Base-by-base conservation (phyloP, 2,113 vertebrate species). In the Aix galericulata region DNA sequence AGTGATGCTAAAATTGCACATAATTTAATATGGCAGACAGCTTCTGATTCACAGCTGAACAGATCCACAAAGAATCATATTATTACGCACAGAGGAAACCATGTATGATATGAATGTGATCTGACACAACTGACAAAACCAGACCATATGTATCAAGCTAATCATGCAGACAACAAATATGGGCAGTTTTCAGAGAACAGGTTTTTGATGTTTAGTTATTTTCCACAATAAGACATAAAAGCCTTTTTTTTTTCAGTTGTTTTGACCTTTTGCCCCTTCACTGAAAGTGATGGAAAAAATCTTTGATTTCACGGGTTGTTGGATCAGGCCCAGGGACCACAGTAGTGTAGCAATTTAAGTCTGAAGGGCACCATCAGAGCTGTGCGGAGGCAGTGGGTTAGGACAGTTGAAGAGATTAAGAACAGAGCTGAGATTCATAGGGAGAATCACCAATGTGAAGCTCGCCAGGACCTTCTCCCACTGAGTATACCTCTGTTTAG, bases 71-170 rank as follows among this genome's bases (percentile, higher is more conserved):
- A 83, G 82, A 86, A 75, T 88, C 88, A 8, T 60, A 48, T 64
- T 80, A 60, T 53, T 71, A 52, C 64, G 56, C 76, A 59, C 84
- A 83, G 68, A 89, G 82, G 82, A 91, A 90, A 46, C 48, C 36
- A 27, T 17, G 13, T 56, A 42, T 95, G 93, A 95, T 89, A 74
- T 66, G 87, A 96, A 94, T 88, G 52, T 1, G 42, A 93, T 72
- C 82, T 95, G 93, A 97, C 91, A 97, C 82, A 90, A 83, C 81
- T 31, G 62, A 95, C 62, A 92, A 91, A 97, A 92, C 55, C 91
- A 95, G 96, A 86, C 94, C 95, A 79, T 56, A 66, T 38, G 52
- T 56, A 91, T 97, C 94, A 95, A 93, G 29, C 21, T 94, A 90
- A 93, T 86, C 89, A 93, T 53, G 82, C 86, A 86, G 60, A 93